These are phyloP conservation scores for Chionis minor DNA, from an alignment of 2,113 vertebrate genomes.

Conservation along the genomic window DNA sequence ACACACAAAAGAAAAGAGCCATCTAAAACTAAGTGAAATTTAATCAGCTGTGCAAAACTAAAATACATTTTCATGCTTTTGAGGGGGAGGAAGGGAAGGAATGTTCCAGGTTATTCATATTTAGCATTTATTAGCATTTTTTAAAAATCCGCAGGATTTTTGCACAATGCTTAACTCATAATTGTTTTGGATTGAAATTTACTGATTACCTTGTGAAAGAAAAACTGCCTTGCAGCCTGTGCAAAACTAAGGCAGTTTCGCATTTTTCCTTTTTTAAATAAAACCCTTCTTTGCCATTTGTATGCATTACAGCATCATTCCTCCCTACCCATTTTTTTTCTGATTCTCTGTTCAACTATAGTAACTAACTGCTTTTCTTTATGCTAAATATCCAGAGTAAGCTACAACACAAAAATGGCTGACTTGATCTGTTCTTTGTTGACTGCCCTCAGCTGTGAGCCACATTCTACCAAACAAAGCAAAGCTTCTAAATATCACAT, in stretches of 20 bases:
- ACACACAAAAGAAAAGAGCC: background rate
- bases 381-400: background rate
- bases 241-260: background rate
- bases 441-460: constrained; percentile 35
- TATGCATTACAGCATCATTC: background rate
- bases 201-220: background rate
- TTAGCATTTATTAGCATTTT: background rate
- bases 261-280: background rate
- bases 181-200: background rate
- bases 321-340: background rate
- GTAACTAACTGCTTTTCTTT: background rate
- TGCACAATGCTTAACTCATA: background rate
- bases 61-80: background rate
- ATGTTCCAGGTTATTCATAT: background rate
- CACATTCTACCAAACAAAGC: constrained; percentile 2
- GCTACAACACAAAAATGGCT: background rate
- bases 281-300: background rate
- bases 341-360: background rate
- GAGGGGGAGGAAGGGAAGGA: background rate
- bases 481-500: background rate
- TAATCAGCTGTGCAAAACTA: background rate
- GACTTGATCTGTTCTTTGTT: background rate
- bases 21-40: background rate
- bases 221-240: background rate
- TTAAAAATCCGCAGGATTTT: background rate